Conservation (phyloP, 2,888 invertebrate genomes). For the Celastrina argiolus region DNA sequence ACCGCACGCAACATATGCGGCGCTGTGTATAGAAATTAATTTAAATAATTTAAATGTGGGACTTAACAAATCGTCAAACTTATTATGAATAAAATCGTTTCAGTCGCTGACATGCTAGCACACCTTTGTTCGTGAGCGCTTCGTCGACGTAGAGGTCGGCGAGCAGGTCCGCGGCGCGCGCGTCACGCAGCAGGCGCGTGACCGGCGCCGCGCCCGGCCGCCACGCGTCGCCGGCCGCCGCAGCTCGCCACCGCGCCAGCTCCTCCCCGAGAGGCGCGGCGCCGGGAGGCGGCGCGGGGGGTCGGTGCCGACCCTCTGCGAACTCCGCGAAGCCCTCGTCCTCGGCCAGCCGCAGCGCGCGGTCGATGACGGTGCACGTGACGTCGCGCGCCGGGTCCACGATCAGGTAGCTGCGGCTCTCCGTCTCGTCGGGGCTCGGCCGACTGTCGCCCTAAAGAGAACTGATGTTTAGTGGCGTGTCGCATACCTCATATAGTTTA, state of each 20-base stretch:
- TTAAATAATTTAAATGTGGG: too few relatives aligned
- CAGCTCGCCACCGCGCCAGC: constrained; percentile 43
- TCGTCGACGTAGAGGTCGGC: constrained; percentile 57
- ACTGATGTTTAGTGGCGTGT: neutral
- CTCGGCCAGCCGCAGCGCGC: constrained; percentile 42
- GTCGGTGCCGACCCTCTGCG: constrained; percentile 39
- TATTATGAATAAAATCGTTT: neutral
- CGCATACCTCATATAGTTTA: too few relatives aligned
- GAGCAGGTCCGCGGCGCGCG: constrained; percentile 38
- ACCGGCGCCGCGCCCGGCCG: constrained; percentile 26
- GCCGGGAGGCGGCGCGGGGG: constrained; percentile 25
- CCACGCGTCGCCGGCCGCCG: constrained; percentile 29
- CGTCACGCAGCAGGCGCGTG: constrained; percentile 29
- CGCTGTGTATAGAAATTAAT: too few relatives aligned
- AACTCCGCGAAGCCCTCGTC: constrained; percentile 48
- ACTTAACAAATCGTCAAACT: neutral
- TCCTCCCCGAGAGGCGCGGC: constrained; percentile 45
- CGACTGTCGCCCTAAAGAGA: constrained; percentile 33
- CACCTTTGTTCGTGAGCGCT: constrained; percentile 65
- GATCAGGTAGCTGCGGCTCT: constrained; percentile 50
- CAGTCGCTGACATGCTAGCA: constrained; percentile 8
- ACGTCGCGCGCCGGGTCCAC: constrained; percentile 51
- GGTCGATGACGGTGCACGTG: constrained; percentile 57
- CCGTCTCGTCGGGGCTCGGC: constrained; percentile 32
- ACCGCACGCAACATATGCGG: neutral